Percentiles rank a stretch among this genome's conserved stretches.
Conservation (phyloP, 92 coral and sea anemone species). For the Diadumene lineata region DNA sequence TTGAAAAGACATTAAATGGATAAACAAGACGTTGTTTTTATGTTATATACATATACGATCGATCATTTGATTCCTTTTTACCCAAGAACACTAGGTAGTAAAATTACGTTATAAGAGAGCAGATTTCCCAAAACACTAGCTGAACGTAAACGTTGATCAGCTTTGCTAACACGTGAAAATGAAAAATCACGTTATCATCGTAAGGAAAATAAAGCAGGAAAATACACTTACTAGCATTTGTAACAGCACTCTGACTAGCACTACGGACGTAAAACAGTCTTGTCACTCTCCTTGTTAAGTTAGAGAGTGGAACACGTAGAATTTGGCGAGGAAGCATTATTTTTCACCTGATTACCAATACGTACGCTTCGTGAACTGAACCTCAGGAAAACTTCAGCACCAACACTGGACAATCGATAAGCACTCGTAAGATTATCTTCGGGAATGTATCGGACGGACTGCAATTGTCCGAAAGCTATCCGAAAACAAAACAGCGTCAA, state of each 20-base stretch:
- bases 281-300: neutral
- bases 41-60: too few relatives aligned
- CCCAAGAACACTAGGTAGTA: too few relatives aligned
- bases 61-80: too few relatives aligned
- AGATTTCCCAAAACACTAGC: neutral
- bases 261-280: neutral
- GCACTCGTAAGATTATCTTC: neutral
- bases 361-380: too few relatives aligned
- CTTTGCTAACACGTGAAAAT: neutral
- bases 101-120: too few relatives aligned
- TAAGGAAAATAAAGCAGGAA: neutral
- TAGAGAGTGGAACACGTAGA: neutral
- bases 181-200: neutral
- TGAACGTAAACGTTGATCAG: too few relatives aligned
- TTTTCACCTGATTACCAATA: too few relatives aligned
- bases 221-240: conserved; percentile 1
- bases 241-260: neutral
- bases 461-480: neutral
- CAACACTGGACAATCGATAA: conserved; percentile 10
- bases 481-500: neutral
- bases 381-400: too few relatives aligned
- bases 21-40: too few relatives aligned
- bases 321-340: neutral
- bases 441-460: neutral
- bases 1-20: too few relatives aligned